Percentiles rank a stretch among this genome's conserved stretches.
Evolutionary conservation across 2,113 vertebrate genomes (phyloP).

Genomic region (Protobothrops mucrosquamatus): DNA sequence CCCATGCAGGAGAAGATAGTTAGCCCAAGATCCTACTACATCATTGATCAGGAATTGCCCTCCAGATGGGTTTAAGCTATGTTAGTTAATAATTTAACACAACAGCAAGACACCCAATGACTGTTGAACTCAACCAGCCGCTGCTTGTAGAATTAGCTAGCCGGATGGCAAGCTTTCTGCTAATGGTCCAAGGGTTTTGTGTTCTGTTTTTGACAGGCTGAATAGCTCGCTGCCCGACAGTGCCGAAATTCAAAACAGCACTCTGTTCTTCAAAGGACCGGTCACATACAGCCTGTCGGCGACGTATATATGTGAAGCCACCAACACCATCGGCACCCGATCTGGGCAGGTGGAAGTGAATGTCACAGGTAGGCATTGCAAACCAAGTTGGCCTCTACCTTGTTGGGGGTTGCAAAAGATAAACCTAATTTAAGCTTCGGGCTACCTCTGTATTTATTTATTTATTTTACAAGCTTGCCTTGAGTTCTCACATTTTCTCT

Average conservation of each 20-base stretch:
- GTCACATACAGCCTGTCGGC: constrained; percentile 87
- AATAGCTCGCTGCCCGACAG: constrained; percentile 91
- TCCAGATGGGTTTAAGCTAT: neutral
- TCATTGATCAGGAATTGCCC: neutral
- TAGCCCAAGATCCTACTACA: neutral
- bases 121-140: neutral
- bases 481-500: fast-evolving
- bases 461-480: neutral
- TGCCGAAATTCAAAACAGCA: constrained; percentile 92
- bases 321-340: constrained; percentile 90
- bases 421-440: fast-evolving
- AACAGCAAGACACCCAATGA: neutral
- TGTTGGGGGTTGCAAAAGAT: neutral
- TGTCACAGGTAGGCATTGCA: constrained; percentile 86
- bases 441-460: neutral
- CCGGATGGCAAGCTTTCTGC: neutral
- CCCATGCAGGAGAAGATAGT: neutral
- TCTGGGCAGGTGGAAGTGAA: constrained; percentile 93
- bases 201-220: constrained; percentile 70
- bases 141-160: no score
- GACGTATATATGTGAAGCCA: constrained; percentile 92
- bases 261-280: constrained; percentile 88
- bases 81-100: neutral
- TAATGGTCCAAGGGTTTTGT: neutral
- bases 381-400: neutral